These are phyloP conservation scores for Asteroscopus sphinx DNA, from an alignment of 2,888 invertebrate species.

Conservation along the genomic window DNA sequence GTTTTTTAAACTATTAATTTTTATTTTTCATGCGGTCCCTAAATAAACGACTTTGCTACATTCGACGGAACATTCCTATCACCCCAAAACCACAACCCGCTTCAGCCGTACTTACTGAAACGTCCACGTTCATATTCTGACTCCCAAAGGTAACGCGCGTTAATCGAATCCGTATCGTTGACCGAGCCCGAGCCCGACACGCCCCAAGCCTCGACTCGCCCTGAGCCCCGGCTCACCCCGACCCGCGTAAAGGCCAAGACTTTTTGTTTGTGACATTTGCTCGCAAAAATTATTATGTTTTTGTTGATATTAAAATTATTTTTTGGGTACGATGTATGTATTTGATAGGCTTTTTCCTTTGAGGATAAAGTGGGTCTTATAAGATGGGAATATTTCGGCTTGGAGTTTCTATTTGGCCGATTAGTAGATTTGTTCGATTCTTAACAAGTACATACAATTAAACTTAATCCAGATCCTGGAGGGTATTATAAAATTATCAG, in stretches of 20 bases:
- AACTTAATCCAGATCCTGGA: too few relatives aligned
- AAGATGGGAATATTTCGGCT: too few relatives aligned
- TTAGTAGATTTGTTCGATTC: too few relatives aligned
- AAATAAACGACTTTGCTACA: too few relatives aligned
- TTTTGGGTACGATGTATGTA: constrained; percentile 2
- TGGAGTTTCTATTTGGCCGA: too few relatives aligned
- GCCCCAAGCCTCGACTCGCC: too few relatives aligned
- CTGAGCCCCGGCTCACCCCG: constrained; percentile 35
- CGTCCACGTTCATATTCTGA: constrained; percentile 35
- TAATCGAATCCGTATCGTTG: constrained; percentile 57
- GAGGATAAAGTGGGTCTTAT: neutral
- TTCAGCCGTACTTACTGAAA: constrained; percentile 31
- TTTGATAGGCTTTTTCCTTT: neutral
- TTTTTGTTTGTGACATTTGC: constrained; percentile 61
- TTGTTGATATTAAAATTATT: constrained; percentile 26
- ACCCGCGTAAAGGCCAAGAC: constrained; percentile 59
- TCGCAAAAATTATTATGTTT: constrained; percentile 34
- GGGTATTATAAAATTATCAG: too few relatives aligned
- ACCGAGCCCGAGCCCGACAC: constrained; percentile 35
- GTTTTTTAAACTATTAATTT: too few relatives aligned
- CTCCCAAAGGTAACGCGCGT: constrained; percentile 42
- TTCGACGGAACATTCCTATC: constrained; percentile 18
- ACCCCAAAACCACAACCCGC: constrained; percentile 26
- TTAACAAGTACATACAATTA: too few relatives aligned
- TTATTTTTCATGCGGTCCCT: too few relatives aligned